Percentiles rank a stretch among this genome's conserved stretches.
Conservation (phyloP, 2,113 vertebrate species). For the Poeciliopsis turrubarensis region DNA sequence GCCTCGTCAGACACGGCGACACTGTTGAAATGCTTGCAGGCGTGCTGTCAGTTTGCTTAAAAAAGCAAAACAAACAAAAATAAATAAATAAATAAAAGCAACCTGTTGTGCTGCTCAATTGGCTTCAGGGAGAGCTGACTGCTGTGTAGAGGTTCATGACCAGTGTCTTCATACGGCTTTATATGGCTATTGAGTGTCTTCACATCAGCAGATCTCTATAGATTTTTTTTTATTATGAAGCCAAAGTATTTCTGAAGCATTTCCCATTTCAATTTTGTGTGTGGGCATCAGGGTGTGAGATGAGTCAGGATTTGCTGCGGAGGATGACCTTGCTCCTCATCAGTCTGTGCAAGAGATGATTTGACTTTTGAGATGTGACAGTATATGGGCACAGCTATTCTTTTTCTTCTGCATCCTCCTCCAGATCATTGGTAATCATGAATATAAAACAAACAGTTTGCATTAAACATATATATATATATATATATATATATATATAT, state of each 20-base stretch:
- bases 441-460: constrained; percentile 65
- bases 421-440: constrained; percentile 53
- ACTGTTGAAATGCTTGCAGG: constrained; percentile 48
- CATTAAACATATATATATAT: constrained; percentile 6
- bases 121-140: constrained; percentile 19
- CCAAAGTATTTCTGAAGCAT: constrained; percentile 19
- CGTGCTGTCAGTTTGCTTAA: constrained; percentile 59
- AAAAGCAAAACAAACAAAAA: constrained; percentile 12
- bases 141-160: neutral
- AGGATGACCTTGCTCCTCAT: constrained; percentile 66
- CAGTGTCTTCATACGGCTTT: constrained; percentile 25
- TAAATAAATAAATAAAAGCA: no score
- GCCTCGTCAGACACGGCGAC: constrained; percentile 40
- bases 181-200: neutral
- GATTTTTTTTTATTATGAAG: constrained; percentile 19
- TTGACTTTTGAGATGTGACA: constrained; percentile 60
- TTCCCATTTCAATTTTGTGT: constrained; percentile 28
- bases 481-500: no score
- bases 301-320: constrained; percentile 64
- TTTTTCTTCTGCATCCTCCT: constrained; percentile 37
- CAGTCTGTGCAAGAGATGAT: constrained; percentile 40
- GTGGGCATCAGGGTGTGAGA: constrained; percentile 50
- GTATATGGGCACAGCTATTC: constrained; percentile 37
- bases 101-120: constrained; percentile 39
- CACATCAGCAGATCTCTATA: constrained; percentile 6